Evolutionary conservation across 2,113 vertebrate genomes (phyloP).

Genomic region (Hystrix cristata): DNA sequence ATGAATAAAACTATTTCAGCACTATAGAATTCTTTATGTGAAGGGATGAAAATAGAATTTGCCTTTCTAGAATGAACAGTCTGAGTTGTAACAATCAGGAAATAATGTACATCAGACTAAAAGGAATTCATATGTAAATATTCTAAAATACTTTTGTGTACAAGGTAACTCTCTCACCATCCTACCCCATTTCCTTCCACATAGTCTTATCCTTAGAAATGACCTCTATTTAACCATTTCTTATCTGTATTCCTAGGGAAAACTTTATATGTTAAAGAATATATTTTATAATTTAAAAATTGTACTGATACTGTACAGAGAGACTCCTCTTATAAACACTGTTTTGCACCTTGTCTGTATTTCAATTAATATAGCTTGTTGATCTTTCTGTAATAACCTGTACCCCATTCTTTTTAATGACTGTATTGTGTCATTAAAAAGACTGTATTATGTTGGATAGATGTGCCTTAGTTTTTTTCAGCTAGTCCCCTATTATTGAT

Average conservation of each 20-base stretch:
- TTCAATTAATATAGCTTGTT: constrained; percentile 4
- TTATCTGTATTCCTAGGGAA: not conserved
- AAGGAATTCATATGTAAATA: not conserved
- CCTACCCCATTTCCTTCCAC: not conserved
- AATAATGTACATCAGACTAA: not conserved
- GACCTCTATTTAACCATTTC: not conserved
- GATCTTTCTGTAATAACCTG: not conserved
- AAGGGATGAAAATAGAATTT: not conserved
- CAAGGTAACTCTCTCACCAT: not conserved
- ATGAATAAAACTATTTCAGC: not conserved
- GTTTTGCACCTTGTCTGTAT: not conserved
- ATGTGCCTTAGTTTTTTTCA: constrained; percentile 41
- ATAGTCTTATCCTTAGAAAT: not conserved
- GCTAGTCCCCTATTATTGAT: not conserved
- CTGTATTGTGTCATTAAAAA: not conserved
- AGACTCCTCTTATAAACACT: not conserved
- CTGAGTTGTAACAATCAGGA: not conserved
- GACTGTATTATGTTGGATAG: not conserved
- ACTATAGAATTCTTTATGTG: not conserved
- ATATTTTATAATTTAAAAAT: not conserved
- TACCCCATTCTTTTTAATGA: not conserved
- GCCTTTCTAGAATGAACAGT: not conserved
- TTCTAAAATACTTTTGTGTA: not conserved
- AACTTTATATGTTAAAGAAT: not conserved
- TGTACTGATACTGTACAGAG: not conserved